Base-by-base conservation (phyloP, 2,113 vertebrate genomes). In the Carassius auratus region DNA sequence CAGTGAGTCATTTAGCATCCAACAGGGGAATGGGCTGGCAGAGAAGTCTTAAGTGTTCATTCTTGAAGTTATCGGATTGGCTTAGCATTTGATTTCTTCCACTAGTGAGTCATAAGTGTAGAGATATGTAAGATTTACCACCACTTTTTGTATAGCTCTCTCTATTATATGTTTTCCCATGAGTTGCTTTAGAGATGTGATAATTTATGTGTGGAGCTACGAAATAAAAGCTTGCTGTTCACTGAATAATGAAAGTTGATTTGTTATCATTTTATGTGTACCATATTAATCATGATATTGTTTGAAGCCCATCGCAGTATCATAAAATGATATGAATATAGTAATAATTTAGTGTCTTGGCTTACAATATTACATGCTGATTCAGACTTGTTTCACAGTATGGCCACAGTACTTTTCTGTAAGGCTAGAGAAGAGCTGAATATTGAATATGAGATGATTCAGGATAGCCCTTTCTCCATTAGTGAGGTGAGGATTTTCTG, bases 401-500 rank as follows among this genome's bases (percentile, higher is more conserved):
- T n/a, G 9, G 52, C 12, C 33, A 42, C 6, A 59, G 1, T 36
- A 33, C 15, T 9, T 61, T 17, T 4, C 45, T 55, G 50, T 15
- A 26, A 33, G 36, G 38, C 21, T 42, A 42, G 21, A 64, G 38
- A 81, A 81, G 38, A 30, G 62, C 69, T 81, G 36, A 69, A 81
- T 81, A 48, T 33, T 64, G 55, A 80, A 14, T 33, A 26, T 81
- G n/a, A 52, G 26, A 81, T 52, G 3, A 81, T 81, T 81, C 62
- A 52, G 45, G 80, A 69, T 81, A 81, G 26, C 80, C 80, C 62
- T 81, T 26, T 81, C 62, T 30, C 36, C 33, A 62, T 78, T 42
- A 80, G 21, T 23, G 12, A 57, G 42, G 50, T 38, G 68, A 61
- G 76, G 36, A 80, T 84, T 75, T 81, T 87, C 83, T 14, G 59